Evolutionary conservation across 2,797 vertebrate genomes (phyloP), one percentile per base, ranked within the genome.

Genomic region (Neostethus bicornis): DNA sequence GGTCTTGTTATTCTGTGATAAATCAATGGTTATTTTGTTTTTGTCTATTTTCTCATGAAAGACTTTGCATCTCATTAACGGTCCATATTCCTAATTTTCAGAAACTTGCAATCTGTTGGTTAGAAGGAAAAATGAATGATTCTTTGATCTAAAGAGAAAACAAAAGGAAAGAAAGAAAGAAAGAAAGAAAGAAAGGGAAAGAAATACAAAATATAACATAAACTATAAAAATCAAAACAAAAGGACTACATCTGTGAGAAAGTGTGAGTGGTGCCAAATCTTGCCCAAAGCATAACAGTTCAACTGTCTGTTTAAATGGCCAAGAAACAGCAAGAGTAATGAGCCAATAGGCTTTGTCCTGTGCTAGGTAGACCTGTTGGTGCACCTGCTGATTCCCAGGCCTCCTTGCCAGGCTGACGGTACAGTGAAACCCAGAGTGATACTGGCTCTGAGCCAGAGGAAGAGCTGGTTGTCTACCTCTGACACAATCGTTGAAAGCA

Each of bases 371-470:
- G 77, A 90, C 85, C 80, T 80, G 77, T 85, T 51, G 29, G 83
- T 82, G 73, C 85, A 88, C 87, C 89, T 90, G 88, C 75, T 85
- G 84, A 83, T 86, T 91, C 85, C 84, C 89, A 87, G 72, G 83
- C 70, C 52, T 75, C 16, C 26, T 62, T 89, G 87, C 84, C 87
- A 87, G 74, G 34, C 61, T 80, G 63, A 65, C 68, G 77, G 82
- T 85, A 81, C 74, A 90, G 73, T 83, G 89, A 93, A 92, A 92
- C 91, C 86, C 67, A 31, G 80, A 87, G 86, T 77, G 90, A 93
- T 92, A 92, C 91, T 92, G 92, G 91, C 88, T 0, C 17, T 0
- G 29, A 17, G 87, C 92, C 92, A 92, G 77, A 73, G 61, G 88
- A 87, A 75, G 79, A 80, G 68, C 70, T 74, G 66, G 75, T 48